Base-by-base conservation (phyloP, 1,140 invertebrate species). In the Agrypnia vestita region DNA sequence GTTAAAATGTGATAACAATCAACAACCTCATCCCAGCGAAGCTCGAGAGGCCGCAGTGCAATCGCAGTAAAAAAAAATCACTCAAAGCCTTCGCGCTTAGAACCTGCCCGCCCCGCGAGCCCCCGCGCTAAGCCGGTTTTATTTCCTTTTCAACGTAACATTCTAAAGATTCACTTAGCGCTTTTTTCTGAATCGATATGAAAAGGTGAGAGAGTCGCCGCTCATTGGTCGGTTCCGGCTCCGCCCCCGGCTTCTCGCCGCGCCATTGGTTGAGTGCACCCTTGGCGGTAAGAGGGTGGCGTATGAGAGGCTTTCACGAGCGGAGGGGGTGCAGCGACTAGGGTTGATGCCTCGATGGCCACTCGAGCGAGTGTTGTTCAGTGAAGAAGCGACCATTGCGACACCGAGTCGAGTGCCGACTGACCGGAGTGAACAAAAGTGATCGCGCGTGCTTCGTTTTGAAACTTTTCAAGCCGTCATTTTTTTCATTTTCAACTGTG, bases 351-450 rank as follows among this genome's bases (percentile, higher is more conserved):
- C 64, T 69, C 64, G 64, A 88, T 87, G 84, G 83, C 87, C 87
- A 88, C 88, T 89, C 87, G 86, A 89, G 86, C 87, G 25, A 61
- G 55, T 43, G 87, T 88, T 87, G 87, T 88, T 89, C 88, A 89
- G 88, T 89, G 85, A 84, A 84, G 86, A 84, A 85, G 87, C 87
- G 84, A 75, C 72, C 55, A 56, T 35, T 59, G 72, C 35, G 55
- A 25, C 72, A 75, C 72, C n/a, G 53, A 61, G 72, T 75, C 72
- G 55, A 75, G 72, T 75, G 55, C 51, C n/a, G n/a, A n/a, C n/a
- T n/a, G n/a, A n/a, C n/a, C 71, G 44, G 53, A 62, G 12, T 56
- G 19, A 56, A 56, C n/a, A 19, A 56, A 17, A 10, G 25, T 61
- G 21, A 62, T 62, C 25, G 13, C 21, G 59, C 59, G 59, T 35